phyloP scores from a whole-genome alignment of 1,140 invertebrate species.

The Bombus ignitus region DNA sequence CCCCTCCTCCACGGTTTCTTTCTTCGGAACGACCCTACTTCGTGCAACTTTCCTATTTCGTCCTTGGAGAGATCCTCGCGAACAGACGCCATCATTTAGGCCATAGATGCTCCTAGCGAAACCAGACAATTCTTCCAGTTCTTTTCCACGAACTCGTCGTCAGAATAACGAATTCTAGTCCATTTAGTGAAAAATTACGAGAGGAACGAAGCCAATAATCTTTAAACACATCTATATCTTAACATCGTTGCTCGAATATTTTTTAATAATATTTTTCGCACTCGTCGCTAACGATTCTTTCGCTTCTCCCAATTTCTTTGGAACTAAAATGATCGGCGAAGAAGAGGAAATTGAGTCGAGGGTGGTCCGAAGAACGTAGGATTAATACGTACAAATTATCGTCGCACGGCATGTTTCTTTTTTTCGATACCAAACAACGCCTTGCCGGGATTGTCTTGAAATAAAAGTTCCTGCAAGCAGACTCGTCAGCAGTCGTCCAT shows the following conservation, averaged over 20 bases:
- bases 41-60: neutral
- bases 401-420: too few relatives aligned
- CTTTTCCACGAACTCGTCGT: too few relatives aligned
- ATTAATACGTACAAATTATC: too few relatives aligned
- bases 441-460: neutral
- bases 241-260: accelerated
- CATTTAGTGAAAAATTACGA: neutral
- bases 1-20: neutral
- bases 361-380: neutral
- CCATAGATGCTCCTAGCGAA: neutral
- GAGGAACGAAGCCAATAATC: too few relatives aligned
- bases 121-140: neutral
- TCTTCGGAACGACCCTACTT: neutral
- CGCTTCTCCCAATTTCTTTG: too few relatives aligned
- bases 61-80: neutral
- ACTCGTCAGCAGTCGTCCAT: neutral
- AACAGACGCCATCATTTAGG: neutral
- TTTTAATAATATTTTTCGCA: too few relatives aligned
- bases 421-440: neutral
- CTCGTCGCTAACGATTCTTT: too few relatives aligned
- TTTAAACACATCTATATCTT: neutral
- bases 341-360: too few relatives aligned
- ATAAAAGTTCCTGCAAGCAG: neutral
- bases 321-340: accelerated
- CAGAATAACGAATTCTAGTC: neutral